Base-by-base conservation (phyloP, 2,888 invertebrate species). In the Eubasilissa splendida region DNA sequence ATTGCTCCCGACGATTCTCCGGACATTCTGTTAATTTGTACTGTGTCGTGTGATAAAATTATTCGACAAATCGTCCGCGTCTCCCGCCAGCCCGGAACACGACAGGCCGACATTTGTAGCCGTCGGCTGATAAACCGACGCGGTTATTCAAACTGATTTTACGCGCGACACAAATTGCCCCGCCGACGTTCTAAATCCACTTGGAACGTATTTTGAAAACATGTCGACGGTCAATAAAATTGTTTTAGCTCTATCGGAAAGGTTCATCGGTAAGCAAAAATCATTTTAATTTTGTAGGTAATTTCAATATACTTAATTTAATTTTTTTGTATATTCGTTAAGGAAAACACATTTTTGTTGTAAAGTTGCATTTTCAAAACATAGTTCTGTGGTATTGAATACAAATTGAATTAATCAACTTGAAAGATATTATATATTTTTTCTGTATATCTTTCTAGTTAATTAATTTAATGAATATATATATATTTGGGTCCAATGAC, bases 21-120 rank as follows among this genome's bases (percentile, higher is more conserved):
- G 66, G 42, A 70, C 78, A 73, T 73, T 73, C 78, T 22, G 71
- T 12, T 73, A 78, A 78, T 78, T 78, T 78, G 78, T 78, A 71
- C 14, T 52, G 50, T 58, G 60, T 63, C 77, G 68, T 50, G 70
- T 33, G 58, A 77, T 53, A 70, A 66, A 77, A 68, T 77, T 42
- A 56, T 77, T 31, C 54, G 71, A 71, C 71, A 71, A 71, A 71
- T 71, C 53, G 71, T 31, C 54, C 54, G 10, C 33, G 54, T 71
- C 71, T 52, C 54, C 53, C 14, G 42, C n/a, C 22, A n/a, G 50
- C 50, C 56, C 22, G 56, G 50, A 59, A 60, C 50, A 58, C 14
- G 50, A 52, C 63, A 68, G 54, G 33, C 54, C 59, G 66, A 66
- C 65, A 60, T 66, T 77, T 58, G 76, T 77, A 22, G 31, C 76